Evolutionary conservation across 2,797 vertebrate genomes (phyloP).

Genomic region (Apogon hyalosoma): DNA sequence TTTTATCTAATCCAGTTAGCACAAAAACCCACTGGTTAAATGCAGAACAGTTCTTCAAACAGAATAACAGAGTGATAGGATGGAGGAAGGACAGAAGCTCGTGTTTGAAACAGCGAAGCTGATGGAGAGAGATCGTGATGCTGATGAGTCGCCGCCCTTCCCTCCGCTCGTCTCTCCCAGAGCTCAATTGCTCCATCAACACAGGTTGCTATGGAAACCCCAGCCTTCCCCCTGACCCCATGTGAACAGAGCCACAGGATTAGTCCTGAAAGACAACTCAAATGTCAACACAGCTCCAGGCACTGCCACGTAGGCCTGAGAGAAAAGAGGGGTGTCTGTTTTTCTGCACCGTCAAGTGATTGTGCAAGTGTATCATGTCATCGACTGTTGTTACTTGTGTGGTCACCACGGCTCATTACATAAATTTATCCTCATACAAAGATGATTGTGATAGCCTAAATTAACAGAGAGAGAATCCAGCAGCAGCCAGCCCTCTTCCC

Average conservation of each 20-base stretch:
- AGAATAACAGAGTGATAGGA: constrained; percentile 4
- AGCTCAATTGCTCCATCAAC: constrained; percentile 76
- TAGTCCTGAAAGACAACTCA: constrained; percentile 80
- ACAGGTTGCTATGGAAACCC: constrained; percentile 81
- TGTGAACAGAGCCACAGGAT: constrained; percentile 81
- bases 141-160: constrained; percentile 62
- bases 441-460: constrained; percentile 22
- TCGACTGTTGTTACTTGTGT: constrained; percentile 18
- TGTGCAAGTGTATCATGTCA: constrained; percentile 46
- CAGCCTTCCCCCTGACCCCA: constrained; percentile 79
- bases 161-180: constrained; percentile 58
- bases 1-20: not conserved
- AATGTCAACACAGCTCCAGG: constrained; percentile 81
- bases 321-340: constrained; percentile 45
- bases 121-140: constrained; percentile 58
- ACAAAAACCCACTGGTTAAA: constrained; percentile 12
- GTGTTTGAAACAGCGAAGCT: constrained; percentile 29
- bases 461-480: not conserved
- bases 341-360: constrained; percentile 40
- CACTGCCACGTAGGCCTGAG: constrained; percentile 76
- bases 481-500: not conserved
- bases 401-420: constrained; percentile 1
- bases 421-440: constrained; percentile 3
- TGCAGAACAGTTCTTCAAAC: constrained; percentile 1
- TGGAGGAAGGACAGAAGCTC: constrained; percentile 21